Percentiles rank a stretch among this genome's conserved stretches.
These are phyloP conservation scores for Drosophila leontia DNA, from an alignment of 1,140 invertebrate species.

Conservation along the genomic window DNA sequence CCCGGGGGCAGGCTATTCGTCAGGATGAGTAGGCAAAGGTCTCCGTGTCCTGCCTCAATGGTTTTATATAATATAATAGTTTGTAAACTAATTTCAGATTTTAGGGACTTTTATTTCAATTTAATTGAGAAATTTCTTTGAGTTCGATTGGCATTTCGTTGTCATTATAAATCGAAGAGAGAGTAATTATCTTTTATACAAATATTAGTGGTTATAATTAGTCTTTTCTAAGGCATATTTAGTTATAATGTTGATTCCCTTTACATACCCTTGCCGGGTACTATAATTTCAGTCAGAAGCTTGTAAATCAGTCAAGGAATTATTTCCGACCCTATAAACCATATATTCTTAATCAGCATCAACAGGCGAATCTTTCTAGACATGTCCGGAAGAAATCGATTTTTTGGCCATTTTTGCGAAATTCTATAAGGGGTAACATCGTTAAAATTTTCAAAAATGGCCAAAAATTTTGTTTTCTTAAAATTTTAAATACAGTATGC, in stretches of 20 bases:
- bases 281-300: too few relatives aligned
- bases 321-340: too few relatives aligned
- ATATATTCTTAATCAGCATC: too few relatives aligned
- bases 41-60: constrained; percentile 6
- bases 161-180: background rate
- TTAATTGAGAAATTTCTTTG: background rate
- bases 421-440: too few relatives aligned
- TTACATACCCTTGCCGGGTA: too few relatives aligned
- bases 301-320: too few relatives aligned
- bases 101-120: background rate
- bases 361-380: too few relatives aligned
- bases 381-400: too few relatives aligned
- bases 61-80: background rate
- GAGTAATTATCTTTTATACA: background rate
- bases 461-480: too few relatives aligned
- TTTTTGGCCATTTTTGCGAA: too few relatives aligned
- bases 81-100: background rate
- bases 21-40: constrained; percentile 11
- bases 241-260: background rate
- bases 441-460: too few relatives aligned
- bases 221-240: background rate
- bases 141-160: background rate
- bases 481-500: too few relatives aligned
- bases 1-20: constrained; percentile 1
- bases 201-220: background rate